Evolutionary conservation across 2,888 invertebrate species (phyloP).

Genomic region (Neria commutata): DNA sequence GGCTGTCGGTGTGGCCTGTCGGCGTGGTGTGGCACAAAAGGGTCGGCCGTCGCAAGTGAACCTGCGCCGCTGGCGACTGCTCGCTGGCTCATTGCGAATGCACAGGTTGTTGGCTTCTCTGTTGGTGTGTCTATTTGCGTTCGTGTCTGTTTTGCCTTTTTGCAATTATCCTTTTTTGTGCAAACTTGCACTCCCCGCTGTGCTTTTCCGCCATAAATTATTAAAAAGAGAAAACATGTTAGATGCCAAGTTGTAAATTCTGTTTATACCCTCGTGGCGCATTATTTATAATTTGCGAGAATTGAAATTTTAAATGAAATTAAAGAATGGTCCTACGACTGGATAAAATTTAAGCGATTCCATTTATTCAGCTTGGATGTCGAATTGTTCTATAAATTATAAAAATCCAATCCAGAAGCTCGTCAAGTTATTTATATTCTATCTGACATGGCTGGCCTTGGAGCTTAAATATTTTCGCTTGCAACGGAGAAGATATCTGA

Average conservation of each 20-base stretch:
- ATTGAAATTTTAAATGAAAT: background rate
- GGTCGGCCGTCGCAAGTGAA: background rate
- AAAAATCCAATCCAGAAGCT: too few species aligned
- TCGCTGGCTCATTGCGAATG: constrained; percentile 49
- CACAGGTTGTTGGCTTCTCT: constrained; percentile 52
- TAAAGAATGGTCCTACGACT: background rate
- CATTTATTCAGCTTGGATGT: too few species aligned
- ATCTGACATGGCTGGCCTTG: too few species aligned
- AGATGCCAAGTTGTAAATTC: constrained; percentile 21
- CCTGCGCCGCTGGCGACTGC: constrained; percentile 24
- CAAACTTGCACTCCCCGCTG: constrained; percentile 42
- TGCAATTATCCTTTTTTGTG: constrained; percentile 22
- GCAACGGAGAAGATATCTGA: too few species aligned
- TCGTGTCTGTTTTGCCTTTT: constrained; percentile 20
- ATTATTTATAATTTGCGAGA: constrained; percentile 42
- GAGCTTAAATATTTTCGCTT: too few species aligned
- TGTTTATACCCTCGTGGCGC: constrained; percentile 42
- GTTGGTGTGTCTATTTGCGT: constrained; percentile 14
- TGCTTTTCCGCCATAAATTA: constrained; percentile 51
- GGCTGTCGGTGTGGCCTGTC: background rate
- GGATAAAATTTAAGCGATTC: background rate
- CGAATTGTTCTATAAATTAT: too few species aligned
- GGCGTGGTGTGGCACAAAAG: background rate
- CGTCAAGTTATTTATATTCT: too few species aligned
- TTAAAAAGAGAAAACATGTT: constrained; percentile 46